Conservation (phyloP, 2,113 vertebrate genomes). For the Aplodontia rufa region DNA sequence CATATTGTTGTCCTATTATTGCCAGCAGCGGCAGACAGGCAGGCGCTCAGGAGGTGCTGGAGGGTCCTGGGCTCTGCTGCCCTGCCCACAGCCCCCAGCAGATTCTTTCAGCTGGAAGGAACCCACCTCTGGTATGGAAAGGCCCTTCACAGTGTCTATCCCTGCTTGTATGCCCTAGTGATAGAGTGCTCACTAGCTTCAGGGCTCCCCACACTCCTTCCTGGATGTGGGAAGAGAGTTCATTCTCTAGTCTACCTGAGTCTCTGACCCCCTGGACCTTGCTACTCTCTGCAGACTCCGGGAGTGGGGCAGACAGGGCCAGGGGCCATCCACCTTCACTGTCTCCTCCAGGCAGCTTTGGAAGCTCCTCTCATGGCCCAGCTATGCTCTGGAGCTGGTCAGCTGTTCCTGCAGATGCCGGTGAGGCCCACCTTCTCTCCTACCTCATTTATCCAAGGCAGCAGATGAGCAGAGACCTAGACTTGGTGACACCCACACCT, state of each 20-base stretch:
- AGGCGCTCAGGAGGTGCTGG: background rate
- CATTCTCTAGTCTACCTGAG: background rate
- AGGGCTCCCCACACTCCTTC: background rate
- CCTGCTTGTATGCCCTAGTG: background rate
- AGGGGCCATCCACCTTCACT: background rate
- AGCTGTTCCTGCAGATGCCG: background rate
- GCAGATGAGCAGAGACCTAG: background rate
- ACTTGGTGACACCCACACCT: background rate
- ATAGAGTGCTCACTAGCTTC: background rate
- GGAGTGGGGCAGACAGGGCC: background rate
- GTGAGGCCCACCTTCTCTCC: background rate
- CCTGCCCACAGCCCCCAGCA: background rate
- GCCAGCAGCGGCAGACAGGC: background rate
- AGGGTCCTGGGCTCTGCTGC: background rate
- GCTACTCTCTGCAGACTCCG: background rate
- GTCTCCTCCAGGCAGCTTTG: background rate
- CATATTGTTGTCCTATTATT: accelerated
- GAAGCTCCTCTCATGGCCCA: background rate
- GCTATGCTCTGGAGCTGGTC: background rate
- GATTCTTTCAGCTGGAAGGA: background rate
- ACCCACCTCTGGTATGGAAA: background rate
- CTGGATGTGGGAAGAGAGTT: too few relatives aligned
- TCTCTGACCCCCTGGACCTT: background rate
- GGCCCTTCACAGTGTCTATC: background rate
- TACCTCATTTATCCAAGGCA: background rate